phyloP scores from a whole-genome alignment of 2,888 invertebrate species.

The Smittia sp. region DNA sequence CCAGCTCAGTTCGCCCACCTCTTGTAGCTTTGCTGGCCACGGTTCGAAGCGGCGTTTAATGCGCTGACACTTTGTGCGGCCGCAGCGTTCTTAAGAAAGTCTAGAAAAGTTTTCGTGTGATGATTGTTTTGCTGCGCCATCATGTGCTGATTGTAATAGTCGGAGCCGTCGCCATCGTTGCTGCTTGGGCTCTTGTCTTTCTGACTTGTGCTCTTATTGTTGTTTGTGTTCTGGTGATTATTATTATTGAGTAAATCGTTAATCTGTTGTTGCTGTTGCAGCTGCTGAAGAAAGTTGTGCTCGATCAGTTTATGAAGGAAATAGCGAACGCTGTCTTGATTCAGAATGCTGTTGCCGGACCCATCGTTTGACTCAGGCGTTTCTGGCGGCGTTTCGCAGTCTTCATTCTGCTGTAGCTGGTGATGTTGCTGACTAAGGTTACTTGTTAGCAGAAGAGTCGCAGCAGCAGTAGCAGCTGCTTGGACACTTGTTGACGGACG shows the following conservation, averaged over 20 bases:
- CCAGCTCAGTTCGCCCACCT: conserved; percentile 13
- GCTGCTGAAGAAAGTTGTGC: conserved; percentile 41
- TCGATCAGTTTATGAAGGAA: conserved; percentile 34
- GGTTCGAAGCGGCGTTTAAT: not conserved
- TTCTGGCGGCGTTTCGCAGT: conserved; percentile 39
- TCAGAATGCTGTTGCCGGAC: not conserved
- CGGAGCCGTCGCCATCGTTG: conserved; percentile 16
- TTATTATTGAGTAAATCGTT: conserved; percentile 34
- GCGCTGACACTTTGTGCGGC: not conserved
- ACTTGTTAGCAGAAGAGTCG: not conserved
- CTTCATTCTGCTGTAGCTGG: conserved; percentile 9
- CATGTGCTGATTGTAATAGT: conserved; percentile 21
- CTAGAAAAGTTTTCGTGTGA: conserved; percentile 49
- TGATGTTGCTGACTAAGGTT: conserved; percentile 35
- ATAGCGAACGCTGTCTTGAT: not conserved
- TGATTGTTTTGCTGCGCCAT: conserved; percentile 55
- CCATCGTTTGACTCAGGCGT: conserved; percentile 38
- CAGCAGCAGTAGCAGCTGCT: conserved; percentile 30
- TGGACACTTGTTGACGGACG: not conserved
- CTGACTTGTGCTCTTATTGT: not conserved
- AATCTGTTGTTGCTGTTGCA: conserved; percentile 37
- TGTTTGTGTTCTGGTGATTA: conserved; percentile 10
- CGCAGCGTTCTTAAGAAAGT: conserved; percentile 28
- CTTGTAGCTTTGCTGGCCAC: conserved; percentile 44
- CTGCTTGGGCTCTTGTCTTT: not conserved